Base-by-base conservation (phyloP, 2,888 invertebrate species). In the Mythimna ferrago region DNA sequence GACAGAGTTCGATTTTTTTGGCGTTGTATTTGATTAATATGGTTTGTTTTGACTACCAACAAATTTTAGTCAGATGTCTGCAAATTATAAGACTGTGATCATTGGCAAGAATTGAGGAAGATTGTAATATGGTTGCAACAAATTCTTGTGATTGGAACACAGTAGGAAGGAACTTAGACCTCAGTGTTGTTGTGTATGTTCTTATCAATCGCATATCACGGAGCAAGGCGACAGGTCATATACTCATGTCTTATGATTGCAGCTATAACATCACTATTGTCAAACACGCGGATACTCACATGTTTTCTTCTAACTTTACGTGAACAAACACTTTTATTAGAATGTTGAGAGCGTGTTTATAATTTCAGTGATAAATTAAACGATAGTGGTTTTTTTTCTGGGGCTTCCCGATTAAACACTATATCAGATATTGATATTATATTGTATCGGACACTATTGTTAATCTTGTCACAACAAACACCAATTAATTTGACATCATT, bases 101-200 rank as follows among this genome's bases (percentile, higher is more conserved):
- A 16, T 48, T 48, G 16, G 6, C 48, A 16, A 48, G 48, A 6
- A 48, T 48, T 44, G 14, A 44, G 14, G 44, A 11, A 44, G 3
- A 44, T 44, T 44, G 16, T 21, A 26, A 32, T 32, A 16, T 58
- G 26, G 0, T 26, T 44, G 16, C 6, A 9, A 38, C 14, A 21
- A 14, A 14, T 14, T 14, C 9, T 60, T 35, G 9, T 19, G 14
- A 32, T 26, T 44, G 48, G 6, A 26, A 41, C 3, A 26, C 19
- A 35, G 16, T 62, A 61, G 32, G 19, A 53, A 53, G 44, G 51
- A 48, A 53, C 21, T 26, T 48, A 38, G 35, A 35, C 16, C 32
- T 53, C 26, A 57, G 9, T 53, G 66, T 68, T 75, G 60, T 81
- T 67, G 62, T 77, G 58, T 67, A 60, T 67, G n/a, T 61, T 78